Conservation (phyloP, 2,113 vertebrate genomes). For the Tichodroma muraria region DNA sequence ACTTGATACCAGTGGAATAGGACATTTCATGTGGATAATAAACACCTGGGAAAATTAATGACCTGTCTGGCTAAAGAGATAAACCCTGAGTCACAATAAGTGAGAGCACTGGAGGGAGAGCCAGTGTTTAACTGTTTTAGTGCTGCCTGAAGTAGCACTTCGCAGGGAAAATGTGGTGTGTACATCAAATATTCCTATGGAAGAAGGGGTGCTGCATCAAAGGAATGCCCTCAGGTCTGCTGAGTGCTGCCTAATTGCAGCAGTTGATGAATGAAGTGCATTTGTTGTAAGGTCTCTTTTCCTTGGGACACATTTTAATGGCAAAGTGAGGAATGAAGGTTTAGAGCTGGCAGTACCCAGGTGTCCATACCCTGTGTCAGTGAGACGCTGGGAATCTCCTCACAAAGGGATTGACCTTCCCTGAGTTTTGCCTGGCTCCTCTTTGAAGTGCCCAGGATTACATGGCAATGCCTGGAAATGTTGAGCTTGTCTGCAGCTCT, state of each 20-base stretch:
- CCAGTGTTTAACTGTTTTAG: neutral
- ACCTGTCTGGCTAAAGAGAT: constrained; percentile 13
- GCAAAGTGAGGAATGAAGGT: neutral
- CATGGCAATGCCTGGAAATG: accelerated
- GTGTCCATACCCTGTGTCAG: neutral
- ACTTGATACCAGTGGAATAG: constrained; percentile 26
- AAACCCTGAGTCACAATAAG: neutral
- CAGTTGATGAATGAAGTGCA: neutral
- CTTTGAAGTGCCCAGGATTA: neutral
- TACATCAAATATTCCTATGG: neutral
- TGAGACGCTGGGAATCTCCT: neutral
- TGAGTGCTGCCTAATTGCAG: neutral
- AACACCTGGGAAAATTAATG: constrained; percentile 50
- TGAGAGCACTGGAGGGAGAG: neutral
- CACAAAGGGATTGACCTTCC: neutral
- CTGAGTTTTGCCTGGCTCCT: neutral
- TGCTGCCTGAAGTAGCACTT: neutral
- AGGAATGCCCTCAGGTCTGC: neutral
- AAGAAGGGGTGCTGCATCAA: neutral
- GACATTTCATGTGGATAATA: constrained; percentile 38
- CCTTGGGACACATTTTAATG: neutral
- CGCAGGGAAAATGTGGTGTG: neutral
- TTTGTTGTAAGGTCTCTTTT: neutral
- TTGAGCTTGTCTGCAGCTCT: neutral
- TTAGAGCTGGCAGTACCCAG: neutral